phyloP scores from a whole-genome alignment of 2,888 invertebrate genomes.

The Phanerotoma sp. region DNA sequence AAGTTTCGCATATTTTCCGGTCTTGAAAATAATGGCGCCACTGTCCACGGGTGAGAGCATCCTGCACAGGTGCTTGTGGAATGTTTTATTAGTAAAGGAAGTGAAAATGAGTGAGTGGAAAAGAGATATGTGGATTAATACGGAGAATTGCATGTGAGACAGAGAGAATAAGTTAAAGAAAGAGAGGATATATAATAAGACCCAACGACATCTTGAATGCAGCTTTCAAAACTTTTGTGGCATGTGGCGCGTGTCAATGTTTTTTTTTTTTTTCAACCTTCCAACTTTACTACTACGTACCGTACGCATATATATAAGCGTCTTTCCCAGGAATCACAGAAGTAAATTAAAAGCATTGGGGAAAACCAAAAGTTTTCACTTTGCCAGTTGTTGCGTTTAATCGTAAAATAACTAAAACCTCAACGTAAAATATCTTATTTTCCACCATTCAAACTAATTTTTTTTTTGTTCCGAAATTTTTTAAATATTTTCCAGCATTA shows the following conservation, averaged over 20 bases:
- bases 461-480: too few relatives aligned
- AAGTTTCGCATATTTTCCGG: slow-evolving; percentile 44
- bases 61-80: slow-evolving; percentile 20
- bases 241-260: slow-evolving; percentile 17
- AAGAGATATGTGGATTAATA: not conserved
- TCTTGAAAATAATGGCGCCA: slow-evolving; percentile 39
- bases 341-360: too few relatives aligned
- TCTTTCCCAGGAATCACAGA: too few relatives aligned
- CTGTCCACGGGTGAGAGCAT: slow-evolving; percentile 34
- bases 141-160: not conserved
- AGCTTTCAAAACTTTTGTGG: not conserved
- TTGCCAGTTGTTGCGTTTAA: too few relatives aligned
- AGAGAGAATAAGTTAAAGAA: not conserved
- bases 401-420: too few relatives aligned
- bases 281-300: not conserved
- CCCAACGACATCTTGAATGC: slow-evolving; percentile 4
- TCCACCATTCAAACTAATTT: too few relatives aligned
- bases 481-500: too few relatives aligned
- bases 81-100: not conserved
- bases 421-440: too few relatives aligned
- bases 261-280: slow-evolving; percentile 6
- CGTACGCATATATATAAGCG: too few relatives aligned
- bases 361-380: too few relatives aligned
- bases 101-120: not conserved
- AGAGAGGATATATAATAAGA: not conserved